phyloP scores from a whole-genome alignment of 2,113 vertebrate species.

The Trematomus loennbergii region DNA sequence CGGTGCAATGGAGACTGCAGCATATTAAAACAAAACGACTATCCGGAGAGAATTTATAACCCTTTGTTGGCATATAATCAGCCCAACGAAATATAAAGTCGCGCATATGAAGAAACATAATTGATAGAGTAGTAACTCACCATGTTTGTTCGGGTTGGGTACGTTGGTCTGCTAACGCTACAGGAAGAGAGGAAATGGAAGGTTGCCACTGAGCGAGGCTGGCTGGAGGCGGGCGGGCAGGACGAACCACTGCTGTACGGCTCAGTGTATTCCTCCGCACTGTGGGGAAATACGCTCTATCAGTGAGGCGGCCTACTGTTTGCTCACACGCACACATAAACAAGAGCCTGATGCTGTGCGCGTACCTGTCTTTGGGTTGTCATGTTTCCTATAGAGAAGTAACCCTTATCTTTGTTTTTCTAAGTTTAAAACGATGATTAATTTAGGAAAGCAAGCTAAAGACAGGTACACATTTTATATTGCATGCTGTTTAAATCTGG shows the following conservation, averaged over 20 bases:
- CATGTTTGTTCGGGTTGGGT: conserved; percentile 57
- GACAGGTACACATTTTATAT: not conserved
- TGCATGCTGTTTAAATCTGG: not conserved
- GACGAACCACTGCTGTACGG: conserved; percentile 54
- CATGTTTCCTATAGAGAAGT: not conserved
- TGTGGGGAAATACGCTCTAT: not conserved
- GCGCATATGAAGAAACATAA: not conserved
- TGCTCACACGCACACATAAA: not conserved
- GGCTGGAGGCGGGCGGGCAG: conserved; percentile 47
- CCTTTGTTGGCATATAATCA: not conserved
- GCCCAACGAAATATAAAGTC: not conserved
- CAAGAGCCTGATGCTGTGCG: not conserved
- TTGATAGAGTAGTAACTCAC: conserved; percentile 58
- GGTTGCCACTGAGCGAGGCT: conserved; percentile 46
- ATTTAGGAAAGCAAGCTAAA: not conserved
- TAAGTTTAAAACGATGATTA: not conserved
- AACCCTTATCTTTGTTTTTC: no score
- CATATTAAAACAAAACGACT: not conserved
- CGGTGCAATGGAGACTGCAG: not conserved
- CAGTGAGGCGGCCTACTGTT: not conserved
- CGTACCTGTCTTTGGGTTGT: not conserved
- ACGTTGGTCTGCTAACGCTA: conserved; percentile 45
- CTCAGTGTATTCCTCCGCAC: conserved; percentile 74
- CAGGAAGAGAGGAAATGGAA: conserved; percentile 69
- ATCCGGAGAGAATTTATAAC: fast-evolving